phyloP scores from a whole-genome alignment of 2,113 vertebrate species.

The Vulpes vulpes region DNA sequence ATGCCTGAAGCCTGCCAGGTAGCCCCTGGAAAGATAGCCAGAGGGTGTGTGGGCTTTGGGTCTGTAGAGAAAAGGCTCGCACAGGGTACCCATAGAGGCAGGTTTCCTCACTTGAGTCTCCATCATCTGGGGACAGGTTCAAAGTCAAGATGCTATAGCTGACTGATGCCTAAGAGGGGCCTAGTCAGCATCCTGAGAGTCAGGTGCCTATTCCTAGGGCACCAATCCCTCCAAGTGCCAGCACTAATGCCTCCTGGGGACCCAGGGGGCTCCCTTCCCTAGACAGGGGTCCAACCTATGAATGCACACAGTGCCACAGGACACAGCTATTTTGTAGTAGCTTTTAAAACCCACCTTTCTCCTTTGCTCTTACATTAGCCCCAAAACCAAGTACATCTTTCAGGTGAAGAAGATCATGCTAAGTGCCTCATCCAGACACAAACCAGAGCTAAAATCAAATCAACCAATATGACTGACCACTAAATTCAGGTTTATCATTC shows the following conservation, averaged over 20 bases:
- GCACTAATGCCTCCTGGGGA: accelerated
- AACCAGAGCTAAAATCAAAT: neutral
- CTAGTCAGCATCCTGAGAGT: neutral
- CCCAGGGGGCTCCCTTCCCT: neutral
- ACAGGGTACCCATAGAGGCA: accelerated
- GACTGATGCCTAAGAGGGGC: neutral
- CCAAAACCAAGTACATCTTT: neutral
- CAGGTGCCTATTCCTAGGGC: neutral
- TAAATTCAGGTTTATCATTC: accelerated
- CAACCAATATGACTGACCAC: accelerated
- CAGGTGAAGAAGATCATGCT: neutral
- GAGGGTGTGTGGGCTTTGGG: neutral
- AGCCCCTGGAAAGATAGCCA: neutral
- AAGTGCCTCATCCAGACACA: neutral
- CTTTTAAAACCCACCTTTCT: neutral
- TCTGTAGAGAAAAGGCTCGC: neutral
- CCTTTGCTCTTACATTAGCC: neutral
- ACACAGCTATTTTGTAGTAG: neutral
- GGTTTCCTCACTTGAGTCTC: neutral
- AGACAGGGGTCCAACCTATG: neutral
- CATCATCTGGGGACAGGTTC: neutral
- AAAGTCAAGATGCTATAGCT: too few relatives aligned
- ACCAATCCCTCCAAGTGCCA: accelerated
- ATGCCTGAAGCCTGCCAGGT: accelerated
- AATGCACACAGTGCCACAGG: accelerated